Evolutionary conservation across 2,888 invertebrate species (phyloP).

Genomic region (Yponomeuta evonymella): DNA sequence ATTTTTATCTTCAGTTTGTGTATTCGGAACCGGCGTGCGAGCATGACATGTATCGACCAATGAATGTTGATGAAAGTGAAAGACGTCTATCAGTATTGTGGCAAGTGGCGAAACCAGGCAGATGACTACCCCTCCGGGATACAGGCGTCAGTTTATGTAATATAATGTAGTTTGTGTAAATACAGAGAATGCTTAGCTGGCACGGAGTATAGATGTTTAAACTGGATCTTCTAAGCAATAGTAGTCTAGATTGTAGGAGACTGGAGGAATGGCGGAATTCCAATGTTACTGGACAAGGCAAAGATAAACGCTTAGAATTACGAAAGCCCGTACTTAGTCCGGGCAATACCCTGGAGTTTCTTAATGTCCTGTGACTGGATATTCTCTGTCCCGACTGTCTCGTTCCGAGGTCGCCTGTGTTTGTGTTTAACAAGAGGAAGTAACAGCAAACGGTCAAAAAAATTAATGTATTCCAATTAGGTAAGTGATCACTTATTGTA

Average conservation of each 20-base stretch:
- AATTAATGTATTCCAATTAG: too few species aligned
- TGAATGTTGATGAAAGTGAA: too few species aligned
- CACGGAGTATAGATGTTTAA: not conserved
- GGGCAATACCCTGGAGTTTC: not conserved
- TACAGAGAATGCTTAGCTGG: too few species aligned
- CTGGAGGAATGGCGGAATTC: not conserved
- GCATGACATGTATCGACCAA: too few species aligned
- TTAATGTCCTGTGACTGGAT: not conserved
- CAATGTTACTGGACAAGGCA: not conserved
- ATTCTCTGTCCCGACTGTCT: not conserved
- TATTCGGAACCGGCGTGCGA: too few species aligned
- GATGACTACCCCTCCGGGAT: too few species aligned
- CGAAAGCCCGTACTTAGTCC: not conserved
- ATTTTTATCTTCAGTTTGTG: too few species aligned
- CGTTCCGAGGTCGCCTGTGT: not conserved
- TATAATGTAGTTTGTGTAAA: too few species aligned
- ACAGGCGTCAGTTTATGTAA: too few species aligned
- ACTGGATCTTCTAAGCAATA: not conserved
- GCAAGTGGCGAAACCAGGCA: too few species aligned
- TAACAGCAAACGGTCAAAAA: not conserved
- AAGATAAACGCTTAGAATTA: not conserved
- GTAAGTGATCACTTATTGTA: too few species aligned
- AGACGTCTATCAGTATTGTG: too few species aligned
- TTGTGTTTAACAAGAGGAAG: not conserved
- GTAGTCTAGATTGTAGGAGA: not conserved